A percentile compares a stretch with the other conserved stretches of the same genome.
These are phyloP conservation scores for Catharus minimus DNA, from an alignment of 2,113 vertebrate species.

Conservation along the genomic window DNA sequence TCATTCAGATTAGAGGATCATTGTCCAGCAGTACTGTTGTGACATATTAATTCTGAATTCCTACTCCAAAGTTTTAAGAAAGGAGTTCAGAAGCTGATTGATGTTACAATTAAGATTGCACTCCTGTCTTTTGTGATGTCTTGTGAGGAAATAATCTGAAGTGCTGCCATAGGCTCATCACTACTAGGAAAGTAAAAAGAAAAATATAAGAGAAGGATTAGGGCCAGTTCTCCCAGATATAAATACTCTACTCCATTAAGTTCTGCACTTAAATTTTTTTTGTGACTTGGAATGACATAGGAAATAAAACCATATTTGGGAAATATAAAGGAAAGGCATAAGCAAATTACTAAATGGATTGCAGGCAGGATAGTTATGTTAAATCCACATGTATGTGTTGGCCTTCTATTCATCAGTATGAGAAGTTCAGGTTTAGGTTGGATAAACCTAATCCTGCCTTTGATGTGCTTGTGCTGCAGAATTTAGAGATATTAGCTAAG, in stretches of 20 bases:
- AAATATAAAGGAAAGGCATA: not conserved
- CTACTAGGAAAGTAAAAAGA: not conserved
- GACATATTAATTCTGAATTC: not conserved
- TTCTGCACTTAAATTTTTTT: not conserved
- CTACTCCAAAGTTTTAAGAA: not conserved
- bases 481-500: conserved; percentile 20
- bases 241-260: not conserved
- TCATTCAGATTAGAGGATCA: not conserved
- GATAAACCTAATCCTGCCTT: conserved; percentile 49
- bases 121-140: not conserved
- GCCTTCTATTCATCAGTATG: not conserved
- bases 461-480: not conserved
- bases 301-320: not conserved
- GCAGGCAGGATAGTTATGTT: not conserved
- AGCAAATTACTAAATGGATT: not conserved
- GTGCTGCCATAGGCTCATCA: not conserved
- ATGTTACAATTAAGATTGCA: not conserved
- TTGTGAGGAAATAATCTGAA: not conserved
- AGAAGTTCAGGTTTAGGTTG: conserved; percentile 12
- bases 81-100: not conserved
- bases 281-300: not conserved
- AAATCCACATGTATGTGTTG: not conserved
- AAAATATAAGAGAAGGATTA: not conserved
- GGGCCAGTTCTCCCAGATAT: not conserved
- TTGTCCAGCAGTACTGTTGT: not conserved